These are phyloP conservation scores for Bostrychus sinensis DNA, from an alignment of 2,113 vertebrate species.

Conservation along the genomic window DNA sequence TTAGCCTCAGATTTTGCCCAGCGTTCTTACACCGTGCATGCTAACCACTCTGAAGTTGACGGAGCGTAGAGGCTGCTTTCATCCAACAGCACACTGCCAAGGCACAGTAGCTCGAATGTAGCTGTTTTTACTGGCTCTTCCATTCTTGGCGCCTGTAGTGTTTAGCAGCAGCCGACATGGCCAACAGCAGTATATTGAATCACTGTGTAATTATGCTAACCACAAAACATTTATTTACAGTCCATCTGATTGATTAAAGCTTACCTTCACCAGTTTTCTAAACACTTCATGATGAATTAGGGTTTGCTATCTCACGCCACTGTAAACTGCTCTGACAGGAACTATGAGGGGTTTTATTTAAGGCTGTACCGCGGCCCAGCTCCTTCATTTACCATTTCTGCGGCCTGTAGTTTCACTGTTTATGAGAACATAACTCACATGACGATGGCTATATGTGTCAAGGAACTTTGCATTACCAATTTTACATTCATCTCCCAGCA, in stretches of 20 bases:
- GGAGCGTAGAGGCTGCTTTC: slow-evolving; percentile 41
- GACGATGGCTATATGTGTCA: slow-evolving; percentile 25
- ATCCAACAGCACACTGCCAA: slow-evolving; percentile 43
- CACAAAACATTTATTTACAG: slow-evolving; percentile 56
- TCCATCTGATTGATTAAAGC: slow-evolving; percentile 52
- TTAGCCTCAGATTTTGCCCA: slow-evolving; percentile 11
- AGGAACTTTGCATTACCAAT: slow-evolving; percentile 18
- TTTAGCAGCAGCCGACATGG: slow-evolving; percentile 46
- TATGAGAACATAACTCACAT: slow-evolving; percentile 44
- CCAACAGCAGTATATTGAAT: slow-evolving; percentile 42
- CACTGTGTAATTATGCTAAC: slow-evolving; percentile 53
- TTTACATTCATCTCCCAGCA: slow-evolving; percentile 9
- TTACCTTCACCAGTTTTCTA: slow-evolving; percentile 42
- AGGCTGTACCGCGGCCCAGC: slow-evolving; percentile 1
- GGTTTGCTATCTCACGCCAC: slow-evolving; percentile 21
- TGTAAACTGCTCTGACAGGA: slow-evolving; percentile 28
- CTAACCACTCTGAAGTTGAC: slow-evolving; percentile 34
- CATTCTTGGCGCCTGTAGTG: slow-evolving; percentile 46
- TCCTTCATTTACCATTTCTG: slow-evolving; percentile 37
- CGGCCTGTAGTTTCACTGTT: slow-evolving; percentile 25
- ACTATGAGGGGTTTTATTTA: slow-evolving; percentile 27
- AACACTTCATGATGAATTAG: slow-evolving; percentile 32
- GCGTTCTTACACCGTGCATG: too few species aligned
- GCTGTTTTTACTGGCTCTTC: slow-evolving; percentile 68
- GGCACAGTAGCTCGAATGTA: slow-evolving; percentile 46